Evolutionary conservation across 2,888 invertebrate genomes (phyloP), one percentile per base, ranked within the genome.

Genomic region (Sesamia inferens): DNA sequence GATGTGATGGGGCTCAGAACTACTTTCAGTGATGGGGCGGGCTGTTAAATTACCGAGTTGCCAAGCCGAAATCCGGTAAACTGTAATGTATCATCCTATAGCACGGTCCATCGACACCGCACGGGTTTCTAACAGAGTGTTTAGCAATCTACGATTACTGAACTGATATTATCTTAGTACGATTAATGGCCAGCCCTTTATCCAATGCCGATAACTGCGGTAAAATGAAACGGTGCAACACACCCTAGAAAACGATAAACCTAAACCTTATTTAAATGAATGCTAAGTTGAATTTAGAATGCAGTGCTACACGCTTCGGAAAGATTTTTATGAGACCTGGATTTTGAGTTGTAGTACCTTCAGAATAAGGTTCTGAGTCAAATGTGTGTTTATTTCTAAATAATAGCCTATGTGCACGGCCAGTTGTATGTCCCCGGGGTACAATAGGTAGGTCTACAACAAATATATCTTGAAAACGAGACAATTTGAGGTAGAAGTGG

Each of bases 121-220:
- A 71, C 84, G 84, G 87, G 88, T 90, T 89, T 92, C 92, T 92
- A 91, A 92, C 93, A 92, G 92, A 93, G 92, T 94, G 92, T 93
- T 94, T 93, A 93, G 94, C 93, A 94, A 94, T 94, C 94, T 93
- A 90, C 92, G 94, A 94, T 95, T 94, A 94, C 94, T 87, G 90
- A 91, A 90, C 92, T 92, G 95, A 95, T 95, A 94, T 94, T 95
- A 95, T 95, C 95, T 91, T 88, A 86, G 87, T 87, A 92, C 94
- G 94, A 95, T 95, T 95, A 94, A 95, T 95, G 93, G 91, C 86
- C 82, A 89, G 91, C 94, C 94, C 94, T 94, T 94, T 94, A 95
- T 94, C 94, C 94, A 93, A 93, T 91, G 93, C 93, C 93, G 93
- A 93, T 91, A 90, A 85, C 85, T 79, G 72, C 71, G 77, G 73